A percentile compares a stretch with the other conserved stretches of the same genome.
Conservation (phyloP, 53 echinoderm and acorn worm species). For the Actinopyga echinites region DNA sequence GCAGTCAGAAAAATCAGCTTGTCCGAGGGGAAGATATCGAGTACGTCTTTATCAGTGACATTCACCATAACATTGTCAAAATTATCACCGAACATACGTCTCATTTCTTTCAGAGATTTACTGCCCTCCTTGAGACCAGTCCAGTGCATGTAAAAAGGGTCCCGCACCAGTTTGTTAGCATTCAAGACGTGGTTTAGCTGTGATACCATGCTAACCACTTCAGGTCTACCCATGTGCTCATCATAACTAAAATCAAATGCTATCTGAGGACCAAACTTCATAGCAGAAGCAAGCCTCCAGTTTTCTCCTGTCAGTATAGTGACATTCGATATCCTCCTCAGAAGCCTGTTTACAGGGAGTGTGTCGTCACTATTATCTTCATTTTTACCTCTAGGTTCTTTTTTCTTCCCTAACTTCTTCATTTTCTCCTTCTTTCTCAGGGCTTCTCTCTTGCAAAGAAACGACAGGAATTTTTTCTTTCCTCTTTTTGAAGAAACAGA, state of each 20-base stretch:
- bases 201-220: slow-evolving; percentile 63
- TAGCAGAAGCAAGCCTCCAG: slow-evolving; percentile 76
- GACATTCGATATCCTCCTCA: background rate
- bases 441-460: slow-evolving; percentile 65
- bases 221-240: slow-evolving; percentile 67
- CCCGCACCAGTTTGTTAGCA: slow-evolving; percentile 66
- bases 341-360: slow-evolving; percentile 16
- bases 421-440: slow-evolving; percentile 57
- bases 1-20: slow-evolving; percentile 84
- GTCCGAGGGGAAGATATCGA: slow-evolving; percentile 73
- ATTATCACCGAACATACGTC: slow-evolving; percentile 37
- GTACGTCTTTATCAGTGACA: slow-evolving; percentile 58
- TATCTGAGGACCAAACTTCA: slow-evolving; percentile 84
- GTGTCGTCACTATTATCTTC: slow-evolving; percentile 52
- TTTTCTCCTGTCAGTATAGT: slow-evolving; percentile 51
- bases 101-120: slow-evolving; percentile 57
- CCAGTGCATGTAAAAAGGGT: slow-evolving; percentile 87
- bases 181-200: slow-evolving; percentile 61
- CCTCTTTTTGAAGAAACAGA: slow-evolving; percentile 51
- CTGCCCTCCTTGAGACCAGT: slow-evolving; percentile 47
- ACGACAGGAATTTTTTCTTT: slow-evolving; percentile 62
- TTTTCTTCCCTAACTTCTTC: slow-evolving; percentile 30
- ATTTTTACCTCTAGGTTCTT: background rate
- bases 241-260: slow-evolving; percentile 87
- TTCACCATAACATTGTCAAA: slow-evolving; percentile 64